Evolutionary conservation across 2,113 vertebrate species (phyloP).

Genomic region (Pomatostomus ruficeps): DNA sequence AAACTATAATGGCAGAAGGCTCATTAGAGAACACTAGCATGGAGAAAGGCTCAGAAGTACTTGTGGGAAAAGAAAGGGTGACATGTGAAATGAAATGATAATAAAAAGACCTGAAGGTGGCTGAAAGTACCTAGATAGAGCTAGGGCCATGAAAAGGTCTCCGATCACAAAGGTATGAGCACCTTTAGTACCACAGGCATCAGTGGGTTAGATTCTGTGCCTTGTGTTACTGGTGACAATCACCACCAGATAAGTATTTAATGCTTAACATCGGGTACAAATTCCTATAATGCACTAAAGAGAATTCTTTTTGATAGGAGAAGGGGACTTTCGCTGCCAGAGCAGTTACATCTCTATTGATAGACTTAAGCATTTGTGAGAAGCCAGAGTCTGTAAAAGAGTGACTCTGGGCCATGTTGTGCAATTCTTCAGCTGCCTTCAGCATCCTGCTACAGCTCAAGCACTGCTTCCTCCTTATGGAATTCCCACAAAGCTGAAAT

Average conservation of each 20-base stretch:
- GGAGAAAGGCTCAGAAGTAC: neutral
- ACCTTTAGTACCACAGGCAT: neutral
- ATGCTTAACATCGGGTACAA: neutral
- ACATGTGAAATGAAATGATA: neutral
- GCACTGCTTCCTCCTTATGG: neutral
- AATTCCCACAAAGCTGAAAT: neutral
- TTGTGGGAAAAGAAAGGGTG: neutral
- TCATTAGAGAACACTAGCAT: neutral
- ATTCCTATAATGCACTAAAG: neutral
- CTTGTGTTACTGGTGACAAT: neutral
- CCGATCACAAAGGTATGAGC: neutral
- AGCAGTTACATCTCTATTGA: neutral
- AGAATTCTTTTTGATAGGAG: neutral
- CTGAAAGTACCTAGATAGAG: neutral
- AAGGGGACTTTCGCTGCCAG: neutral
- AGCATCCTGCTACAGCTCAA: neutral
- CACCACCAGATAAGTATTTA: neutral
- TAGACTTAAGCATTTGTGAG: neutral
- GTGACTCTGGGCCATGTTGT: neutral
- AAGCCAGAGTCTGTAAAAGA: neutral
- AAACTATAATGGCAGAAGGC: neutral
- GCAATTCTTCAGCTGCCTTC: neutral
- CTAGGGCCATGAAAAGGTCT: neutral
- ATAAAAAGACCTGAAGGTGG: neutral
- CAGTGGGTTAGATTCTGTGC: neutral